Evolutionary conservation across 2,888 invertebrate species (phyloP), one percentile per base, ranked within the genome.

Genomic region (Aspidapion aeneum): DNA sequence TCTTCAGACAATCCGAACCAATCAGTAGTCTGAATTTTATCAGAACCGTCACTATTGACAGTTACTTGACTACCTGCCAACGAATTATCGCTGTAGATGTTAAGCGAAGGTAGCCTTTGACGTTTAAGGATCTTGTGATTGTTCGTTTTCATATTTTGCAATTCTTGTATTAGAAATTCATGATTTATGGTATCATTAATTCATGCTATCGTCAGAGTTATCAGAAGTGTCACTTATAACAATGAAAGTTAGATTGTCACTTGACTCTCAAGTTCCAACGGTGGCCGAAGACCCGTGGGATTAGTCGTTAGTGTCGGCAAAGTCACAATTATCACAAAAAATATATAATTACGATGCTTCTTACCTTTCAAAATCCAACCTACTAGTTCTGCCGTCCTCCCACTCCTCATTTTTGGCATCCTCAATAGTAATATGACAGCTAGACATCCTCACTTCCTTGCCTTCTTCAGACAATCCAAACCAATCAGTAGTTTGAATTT

Each of bases 121-220:
- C 78, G 70, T 61, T 74, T 78, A 61, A 74, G 62, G 19, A 77
- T 74, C 56, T 74, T 72, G 20, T 76, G 75, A 57, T 79, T 75
- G 64, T 78, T 75, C 57, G 72, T 71, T 58, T 86, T 84, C 89
- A 89, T 89, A 61, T 84, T 85, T 71, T 89, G 85, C 77, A 89
- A 75, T 75, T 90, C 89, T 66, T 87, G 85, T 72, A 90, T 89
- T 72, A 90, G 82, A 79, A 88, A 83, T 79, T 90, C 89, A 74
- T 89, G 89, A 75, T 86, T 86, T 72, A 74, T 70, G 65, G 75
- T 75, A 65, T 80, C 80, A 66, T 78, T 76, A 20, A 18, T 19
- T 58, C 17, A 21, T 54, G n/a, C 21, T 21, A n/a, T 57, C 22
- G 5, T 16, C 21, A 7, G 59, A 56, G 12, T 61, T 35, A 54